phyloP scores from a whole-genome alignment of 2,797 vertebrate genomes.

The Taenioides sp. region DNA sequence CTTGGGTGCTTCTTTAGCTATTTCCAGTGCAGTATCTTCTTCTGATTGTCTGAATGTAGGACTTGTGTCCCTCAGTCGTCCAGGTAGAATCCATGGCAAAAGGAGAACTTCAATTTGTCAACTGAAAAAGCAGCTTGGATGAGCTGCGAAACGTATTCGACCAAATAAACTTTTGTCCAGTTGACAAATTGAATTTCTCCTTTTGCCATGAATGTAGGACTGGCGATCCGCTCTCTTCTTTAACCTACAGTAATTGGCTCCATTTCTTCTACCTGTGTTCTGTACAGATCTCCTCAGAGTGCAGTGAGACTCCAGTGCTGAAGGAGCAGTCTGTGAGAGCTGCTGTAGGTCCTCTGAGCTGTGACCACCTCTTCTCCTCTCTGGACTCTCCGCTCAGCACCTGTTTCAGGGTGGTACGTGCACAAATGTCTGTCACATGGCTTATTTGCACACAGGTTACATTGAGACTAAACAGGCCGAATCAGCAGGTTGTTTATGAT shows the following conservation, averaged over 20 bases:
- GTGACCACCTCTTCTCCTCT: conserved; percentile 77
- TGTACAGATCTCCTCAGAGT: conserved; percentile 45
- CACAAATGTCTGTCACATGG: not conserved
- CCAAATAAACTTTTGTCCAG: too few species aligned
- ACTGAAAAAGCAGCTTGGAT: too few species aligned
- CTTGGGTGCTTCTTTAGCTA: too few species aligned
- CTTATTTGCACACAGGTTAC: not conserved
- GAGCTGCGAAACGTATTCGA: too few species aligned
- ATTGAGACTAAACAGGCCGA: not conserved
- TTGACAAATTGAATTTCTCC: too few species aligned
- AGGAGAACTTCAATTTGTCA: too few species aligned
- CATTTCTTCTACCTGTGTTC: conserved; percentile 14
- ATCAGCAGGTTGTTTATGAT: not conserved
- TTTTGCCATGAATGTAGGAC: too few species aligned
- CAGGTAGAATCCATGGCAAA: too few species aligned
- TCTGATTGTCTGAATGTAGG: too few species aligned
- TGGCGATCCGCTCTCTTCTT: not conserved
- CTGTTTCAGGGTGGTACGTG: conserved; percentile 87
- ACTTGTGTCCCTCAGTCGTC: too few species aligned
- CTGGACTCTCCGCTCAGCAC: conserved; percentile 77
- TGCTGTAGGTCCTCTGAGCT: conserved; percentile 20
- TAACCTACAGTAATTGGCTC: not conserved
- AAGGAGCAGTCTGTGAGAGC: conserved; percentile 20
- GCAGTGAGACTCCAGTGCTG: conserved; percentile 9
- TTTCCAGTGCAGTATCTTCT: too few species aligned